Evolutionary conservation across 2,888 invertebrate genomes (phyloP), one percentile per base, ranked within the genome.

Genomic region (Cerastis rubricosa): DNA sequence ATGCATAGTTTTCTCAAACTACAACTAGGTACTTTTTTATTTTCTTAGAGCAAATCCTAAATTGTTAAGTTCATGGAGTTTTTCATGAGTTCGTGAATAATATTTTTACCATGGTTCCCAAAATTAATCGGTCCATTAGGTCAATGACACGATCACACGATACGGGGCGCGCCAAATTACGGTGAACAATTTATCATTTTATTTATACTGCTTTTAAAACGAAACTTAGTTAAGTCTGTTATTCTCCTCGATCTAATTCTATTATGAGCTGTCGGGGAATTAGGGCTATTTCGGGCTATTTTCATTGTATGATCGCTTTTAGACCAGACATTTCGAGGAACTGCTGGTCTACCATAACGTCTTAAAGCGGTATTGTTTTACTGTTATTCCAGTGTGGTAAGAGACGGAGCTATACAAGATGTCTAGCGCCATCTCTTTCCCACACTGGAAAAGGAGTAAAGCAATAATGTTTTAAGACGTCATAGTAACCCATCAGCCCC

Each of bases 111-210:
- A 29, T 47, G 19, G 14, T 63, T 35, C 47, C n/a, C 66, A 17
- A 65, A 83, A 78, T 59, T 40, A 80, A 47, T 65, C 14, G 78
- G n/a, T 65, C 25, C n/a, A n/a, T 65, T 59, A 69, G 64, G 78
- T 78, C 78, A 83, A 25, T 57, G 81, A 57, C 54, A 77, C 76
- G 76, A 47, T 67, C 25, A 82, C 67, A 49, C 45, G 61, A 51
- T 17, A 51, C 22, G 69, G 69, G 64, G 78, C 45, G 78, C 45
- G 64, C 68, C 64, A 65, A 65, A 83, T 69, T 54, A 83, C 51
- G 47, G 65, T 51, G 51, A 69, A 51, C 69, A 59, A 78, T 65
- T 51, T 64, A 78, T 80, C 5, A 77, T 65, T 68, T 68, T 76
- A 51, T 64, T 76, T 57, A 43, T 64, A 45, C 25, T 43, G 35